phyloP scores from a whole-genome alignment of 2,888 invertebrate genomes.

The Chydorus sphaericus region DNA sequence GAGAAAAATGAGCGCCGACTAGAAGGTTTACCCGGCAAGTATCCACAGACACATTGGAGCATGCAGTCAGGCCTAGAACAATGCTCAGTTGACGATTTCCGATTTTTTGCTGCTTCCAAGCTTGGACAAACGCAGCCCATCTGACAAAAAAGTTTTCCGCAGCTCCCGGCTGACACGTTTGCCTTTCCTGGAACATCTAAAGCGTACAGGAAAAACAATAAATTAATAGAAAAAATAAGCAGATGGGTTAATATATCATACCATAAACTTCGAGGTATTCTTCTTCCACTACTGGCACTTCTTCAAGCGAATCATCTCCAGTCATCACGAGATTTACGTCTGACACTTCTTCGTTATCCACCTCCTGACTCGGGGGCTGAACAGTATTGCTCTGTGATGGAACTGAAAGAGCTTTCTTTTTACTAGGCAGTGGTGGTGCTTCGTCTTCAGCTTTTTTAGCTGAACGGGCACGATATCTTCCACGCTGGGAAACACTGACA shows the following conservation, averaged over 20 bases:
- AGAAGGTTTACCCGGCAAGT: background rate
- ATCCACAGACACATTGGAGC: conserved; percentile 38
- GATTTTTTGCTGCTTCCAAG: conserved; percentile 17
- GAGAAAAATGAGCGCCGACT: background rate
- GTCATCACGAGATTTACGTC: background rate
- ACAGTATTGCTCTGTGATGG: background rate
- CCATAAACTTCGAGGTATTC: background rate
- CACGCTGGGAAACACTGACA: background rate
- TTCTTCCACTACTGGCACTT: background rate
- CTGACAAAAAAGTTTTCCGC: conserved; percentile 40
- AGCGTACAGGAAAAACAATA: background rate
- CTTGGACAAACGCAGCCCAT: conserved; percentile 53
- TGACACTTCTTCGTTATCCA: background rate
- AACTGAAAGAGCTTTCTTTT: background rate
- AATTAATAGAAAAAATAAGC: background rate
- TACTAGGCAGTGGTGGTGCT: background rate
- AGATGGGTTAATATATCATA: background rate
- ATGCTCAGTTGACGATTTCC: conserved; percentile 33
- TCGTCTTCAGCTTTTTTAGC: background rate
- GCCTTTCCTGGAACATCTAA: background rate
- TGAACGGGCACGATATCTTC: no score
- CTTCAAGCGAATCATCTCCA: background rate
- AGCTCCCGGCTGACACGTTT: conserved; percentile 23
- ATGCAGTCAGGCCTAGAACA: conserved; percentile 46
- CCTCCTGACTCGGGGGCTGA: background rate